A percentile compares a stretch with the other conserved stretches of the same genome.
These are phyloP conservation scores for Penaeus indicus DNA, from an alignment of 1,140 invertebrate species.

Conservation along the genomic window DNA sequence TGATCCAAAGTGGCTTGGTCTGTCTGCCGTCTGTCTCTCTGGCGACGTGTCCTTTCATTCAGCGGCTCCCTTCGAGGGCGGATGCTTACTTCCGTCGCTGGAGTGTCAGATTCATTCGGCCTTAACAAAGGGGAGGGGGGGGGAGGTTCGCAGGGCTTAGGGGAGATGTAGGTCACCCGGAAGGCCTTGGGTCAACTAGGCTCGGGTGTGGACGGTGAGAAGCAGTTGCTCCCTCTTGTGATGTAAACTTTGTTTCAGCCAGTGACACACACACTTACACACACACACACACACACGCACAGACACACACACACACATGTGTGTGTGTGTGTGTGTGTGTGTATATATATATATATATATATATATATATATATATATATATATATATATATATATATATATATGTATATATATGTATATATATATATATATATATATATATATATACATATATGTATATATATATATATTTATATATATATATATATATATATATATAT, in stretches of 20 bases:
- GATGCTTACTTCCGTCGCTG: no score
- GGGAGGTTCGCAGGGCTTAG: no score
- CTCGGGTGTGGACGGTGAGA: no score
- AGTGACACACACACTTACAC: background rate
- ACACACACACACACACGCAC: background rate
- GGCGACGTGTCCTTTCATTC: no score
- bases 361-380: background rate
- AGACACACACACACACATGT: slow-evolving; percentile 2
- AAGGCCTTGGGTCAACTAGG: no score
- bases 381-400: background rate
- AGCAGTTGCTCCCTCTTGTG: background rate
- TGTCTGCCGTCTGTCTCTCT: no score
- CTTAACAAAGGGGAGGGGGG: no score
- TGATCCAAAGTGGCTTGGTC: no score
- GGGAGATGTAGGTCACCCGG: no score
- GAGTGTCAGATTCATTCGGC: no score
- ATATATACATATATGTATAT: background rate
- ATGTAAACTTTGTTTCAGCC: background rate
- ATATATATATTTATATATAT: background rate
- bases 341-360: slow-evolving; percentile 23
- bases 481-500: background rate
- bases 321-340: background rate
- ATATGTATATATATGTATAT: background rate
- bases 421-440: background rate
- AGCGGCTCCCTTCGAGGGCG: no score